Evolutionary conservation across 2,888 invertebrate species (phyloP), one percentile per base, ranked within the genome.

Genomic region (Zygogramma bicolorata): DNA sequence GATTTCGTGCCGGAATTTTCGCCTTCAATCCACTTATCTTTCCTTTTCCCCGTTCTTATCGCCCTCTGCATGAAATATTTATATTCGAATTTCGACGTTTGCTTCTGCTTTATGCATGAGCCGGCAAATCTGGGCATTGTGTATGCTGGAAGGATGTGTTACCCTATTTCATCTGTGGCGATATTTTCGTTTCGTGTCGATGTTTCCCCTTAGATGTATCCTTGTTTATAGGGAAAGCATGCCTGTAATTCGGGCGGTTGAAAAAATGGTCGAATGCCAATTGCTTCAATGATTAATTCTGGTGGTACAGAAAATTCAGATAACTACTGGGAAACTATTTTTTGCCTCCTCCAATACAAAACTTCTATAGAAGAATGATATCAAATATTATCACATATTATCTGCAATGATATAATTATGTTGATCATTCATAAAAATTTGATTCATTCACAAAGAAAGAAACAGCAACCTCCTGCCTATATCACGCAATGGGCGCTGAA

Each of bases 51-150:
- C 72, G 31, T 74, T 77, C 76, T 76, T 75, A 79, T 40, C 70
- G 38, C 71, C 71, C 68, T 71, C 76, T 71, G 75, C 76, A 79
- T 80, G 77, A 79, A 79, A 79, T 79, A 80, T 80, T 79, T 80
- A 79, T 79, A 77, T 77, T 77, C 76, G 77, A 71, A 77, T 80
- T 77, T 78, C 71, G 66, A 71, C 68, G 62, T 76, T 77, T 72
- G 73, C 74, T 62, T 40, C 15, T 62, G 42, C 62, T 62, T 63
- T 71, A 69, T 70, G 66, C 68, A 69, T 46, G 66, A 67, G 68
- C 65, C 66, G 68, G 73, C 77, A 77, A 76, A 77, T 77, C 77
- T 73, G 22, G 34, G 58, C 62, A 53, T 22, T 53, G 27, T 53
- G 25, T 71, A 61, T 57, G 60, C 38, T 20, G 57, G 18, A 40